Evolutionary conservation across 2,888 invertebrate species (phyloP).

Genomic region (Pyrrhia umbra): DNA sequence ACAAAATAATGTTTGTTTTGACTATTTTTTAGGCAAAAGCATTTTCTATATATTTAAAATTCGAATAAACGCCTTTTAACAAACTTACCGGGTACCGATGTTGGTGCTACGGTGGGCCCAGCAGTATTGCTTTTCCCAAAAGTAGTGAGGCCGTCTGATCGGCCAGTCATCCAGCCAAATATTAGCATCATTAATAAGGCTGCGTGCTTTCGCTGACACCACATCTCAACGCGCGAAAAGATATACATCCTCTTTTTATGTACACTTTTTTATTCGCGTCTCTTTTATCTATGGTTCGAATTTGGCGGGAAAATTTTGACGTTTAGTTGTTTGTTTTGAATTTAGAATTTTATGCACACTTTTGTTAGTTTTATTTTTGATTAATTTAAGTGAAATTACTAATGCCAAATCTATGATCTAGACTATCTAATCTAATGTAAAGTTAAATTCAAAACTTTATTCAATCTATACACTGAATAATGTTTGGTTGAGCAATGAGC

Average conservation of each 20-base stretch:
- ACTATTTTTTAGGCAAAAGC: no score
- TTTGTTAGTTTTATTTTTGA: not conserved
- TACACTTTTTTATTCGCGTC: constrained; percentile 11
- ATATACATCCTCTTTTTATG: constrained; percentile 71
- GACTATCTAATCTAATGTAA: not conserved
- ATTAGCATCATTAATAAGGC: constrained; percentile 82
- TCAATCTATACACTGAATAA: not conserved
- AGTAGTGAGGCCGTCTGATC: constrained; percentile 92
- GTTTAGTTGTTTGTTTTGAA: not conserved
- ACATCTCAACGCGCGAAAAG: constrained; percentile 84
- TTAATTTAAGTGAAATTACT: not conserved
- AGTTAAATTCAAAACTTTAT: not conserved
- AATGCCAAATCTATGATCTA: not conserved
- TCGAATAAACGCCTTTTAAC: constrained; percentile 10
- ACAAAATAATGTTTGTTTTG: no score
- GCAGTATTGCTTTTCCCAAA: constrained; percentile 92
- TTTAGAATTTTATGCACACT: not conserved
- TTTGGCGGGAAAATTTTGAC: not conserved
- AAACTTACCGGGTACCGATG: constrained; percentile 90
- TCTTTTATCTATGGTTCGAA: constrained; percentile 16
- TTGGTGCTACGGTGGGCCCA: constrained; percentile 89
- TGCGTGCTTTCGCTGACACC: constrained; percentile 82
- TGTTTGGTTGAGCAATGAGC: no score
- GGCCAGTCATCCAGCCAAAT: constrained; percentile 83
- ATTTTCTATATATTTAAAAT: not conserved